These are phyloP conservation scores for Araneus ventricosus DNA, from an alignment of 1,140 invertebrate species.

Conservation along the genomic window DNA sequence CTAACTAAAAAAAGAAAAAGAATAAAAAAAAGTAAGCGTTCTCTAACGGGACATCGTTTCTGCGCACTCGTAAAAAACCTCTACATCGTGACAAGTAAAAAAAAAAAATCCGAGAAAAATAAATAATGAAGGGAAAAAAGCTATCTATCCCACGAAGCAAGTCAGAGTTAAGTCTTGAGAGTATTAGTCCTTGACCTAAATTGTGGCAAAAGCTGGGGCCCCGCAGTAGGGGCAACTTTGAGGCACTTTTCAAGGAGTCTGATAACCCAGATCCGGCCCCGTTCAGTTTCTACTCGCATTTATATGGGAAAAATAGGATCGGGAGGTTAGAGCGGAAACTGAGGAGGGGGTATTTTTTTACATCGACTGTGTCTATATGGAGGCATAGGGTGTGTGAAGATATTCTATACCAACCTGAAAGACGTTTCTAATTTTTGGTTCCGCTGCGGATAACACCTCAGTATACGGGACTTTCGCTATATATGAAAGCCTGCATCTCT, in stretches of 20 bases:
- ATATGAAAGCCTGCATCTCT: background rate
- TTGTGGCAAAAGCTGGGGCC: constrained; percentile 24
- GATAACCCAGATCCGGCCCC: constrained; percentile 59
- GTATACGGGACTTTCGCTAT: background rate
- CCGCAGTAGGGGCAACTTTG: constrained; percentile 43
- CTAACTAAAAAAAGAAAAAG: constrained; percentile 18
- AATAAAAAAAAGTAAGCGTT: constrained; percentile 12
- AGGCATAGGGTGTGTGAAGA: constrained; percentile 66
- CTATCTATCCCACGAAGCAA: constrained; percentile 72
- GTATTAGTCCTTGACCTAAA: constrained; percentile 72
- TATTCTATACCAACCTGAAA: constrained; percentile 66
- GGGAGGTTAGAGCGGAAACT: constrained; percentile 54
- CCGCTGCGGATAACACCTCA: background rate
- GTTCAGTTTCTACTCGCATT: constrained; percentile 49
- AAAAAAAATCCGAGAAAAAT: constrained; percentile 44
- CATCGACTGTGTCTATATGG: constrained; percentile 50
- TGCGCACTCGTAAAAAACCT: constrained; percentile 36
- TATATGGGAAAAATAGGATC: constrained; percentile 59
- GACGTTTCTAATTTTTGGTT: constrained; percentile 47
- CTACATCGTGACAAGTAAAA: constrained; percentile 10
- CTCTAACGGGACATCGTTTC: constrained; percentile 53
- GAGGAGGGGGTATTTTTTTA: constrained; percentile 47
- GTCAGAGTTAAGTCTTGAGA: constrained; percentile 66
- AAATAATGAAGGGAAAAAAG: constrained; percentile 39
- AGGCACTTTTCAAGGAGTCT: constrained; percentile 67